Conservation (phyloP, 2,797 vertebrate species). For the Poecilia picta region DNA sequence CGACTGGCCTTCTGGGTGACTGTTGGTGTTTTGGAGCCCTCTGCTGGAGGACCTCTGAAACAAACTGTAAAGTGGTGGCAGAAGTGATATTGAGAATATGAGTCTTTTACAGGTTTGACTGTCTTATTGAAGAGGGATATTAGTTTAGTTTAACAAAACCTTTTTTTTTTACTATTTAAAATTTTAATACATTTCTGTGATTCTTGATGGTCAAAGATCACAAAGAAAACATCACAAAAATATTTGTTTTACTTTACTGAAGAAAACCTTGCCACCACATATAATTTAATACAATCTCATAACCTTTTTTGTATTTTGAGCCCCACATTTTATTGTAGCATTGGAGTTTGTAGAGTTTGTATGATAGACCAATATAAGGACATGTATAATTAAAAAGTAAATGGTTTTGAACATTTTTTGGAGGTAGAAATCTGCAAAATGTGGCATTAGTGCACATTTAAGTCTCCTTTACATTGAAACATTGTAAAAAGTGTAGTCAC, state of each 20-base stretch:
- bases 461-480: background rate
- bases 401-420: background rate
- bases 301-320: background rate
- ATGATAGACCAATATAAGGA: background rate
- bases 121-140: background rate
- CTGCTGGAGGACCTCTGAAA: constrained; percentile 60
- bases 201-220: background rate
- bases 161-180: background rate
- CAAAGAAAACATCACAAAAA: background rate
- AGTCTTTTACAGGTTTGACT: background rate
- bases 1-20: constrained; percentile 5
- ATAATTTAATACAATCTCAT: background rate
- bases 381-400: background rate
- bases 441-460: background rate
- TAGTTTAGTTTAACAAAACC: background rate
- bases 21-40: constrained; percentile 56
- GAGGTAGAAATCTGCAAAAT: background rate
- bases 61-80: background rate
- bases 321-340: background rate
- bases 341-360: background rate
- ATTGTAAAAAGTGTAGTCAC: background rate
- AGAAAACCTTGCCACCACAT: background rate
- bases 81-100: background rate
- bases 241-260: background rate
- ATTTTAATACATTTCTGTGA: background rate